Percentiles rank a stretch among this genome's conserved stretches.
Evolutionary conservation across 2,888 invertebrate species (phyloP).

Genomic region (Orthosia gothica): DNA sequence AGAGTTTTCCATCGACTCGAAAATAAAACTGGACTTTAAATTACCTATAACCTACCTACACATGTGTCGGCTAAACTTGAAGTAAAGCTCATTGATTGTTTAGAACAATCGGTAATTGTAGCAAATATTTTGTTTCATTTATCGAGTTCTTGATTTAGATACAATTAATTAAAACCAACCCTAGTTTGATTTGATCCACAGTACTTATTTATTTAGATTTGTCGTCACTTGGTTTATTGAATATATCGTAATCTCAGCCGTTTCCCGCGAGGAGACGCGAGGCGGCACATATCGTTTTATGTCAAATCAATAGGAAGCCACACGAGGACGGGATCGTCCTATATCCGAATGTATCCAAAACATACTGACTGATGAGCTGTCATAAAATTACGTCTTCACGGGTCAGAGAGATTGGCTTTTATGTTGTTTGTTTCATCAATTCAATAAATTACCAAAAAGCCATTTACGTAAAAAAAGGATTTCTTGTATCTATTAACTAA

Average conservation of each 20-base stretch:
- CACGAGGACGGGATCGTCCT: background rate
- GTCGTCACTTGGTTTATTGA: slow-evolving; percentile 1
- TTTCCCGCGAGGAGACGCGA: background rate
- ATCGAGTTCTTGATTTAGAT: background rate
- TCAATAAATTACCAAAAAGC: background rate
- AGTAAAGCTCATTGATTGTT: background rate
- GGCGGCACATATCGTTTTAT: slow-evolving; percentile 21
- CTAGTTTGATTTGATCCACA: background rate
- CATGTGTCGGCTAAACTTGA: background rate
- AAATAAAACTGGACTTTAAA: background rate
- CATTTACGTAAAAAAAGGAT: background rate
- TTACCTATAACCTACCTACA: background rate
- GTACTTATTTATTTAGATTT: background rate
- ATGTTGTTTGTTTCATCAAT: background rate
- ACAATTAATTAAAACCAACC: background rate
- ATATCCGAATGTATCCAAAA: background rate
- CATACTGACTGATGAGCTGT: slow-evolving; percentile 5
- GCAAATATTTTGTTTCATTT: background rate
- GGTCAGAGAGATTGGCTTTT: background rate
- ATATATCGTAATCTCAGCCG: background rate
- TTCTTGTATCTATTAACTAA: too few relatives aligned
- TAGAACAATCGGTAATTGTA: background rate
- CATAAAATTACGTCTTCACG: background rate
- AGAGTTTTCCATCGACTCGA: too few relatives aligned
- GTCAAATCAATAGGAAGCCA: slow-evolving; percentile 36